Conservation (phyloP, 1,140 invertebrate genomes). For the Platyscapa corneri region DNA sequence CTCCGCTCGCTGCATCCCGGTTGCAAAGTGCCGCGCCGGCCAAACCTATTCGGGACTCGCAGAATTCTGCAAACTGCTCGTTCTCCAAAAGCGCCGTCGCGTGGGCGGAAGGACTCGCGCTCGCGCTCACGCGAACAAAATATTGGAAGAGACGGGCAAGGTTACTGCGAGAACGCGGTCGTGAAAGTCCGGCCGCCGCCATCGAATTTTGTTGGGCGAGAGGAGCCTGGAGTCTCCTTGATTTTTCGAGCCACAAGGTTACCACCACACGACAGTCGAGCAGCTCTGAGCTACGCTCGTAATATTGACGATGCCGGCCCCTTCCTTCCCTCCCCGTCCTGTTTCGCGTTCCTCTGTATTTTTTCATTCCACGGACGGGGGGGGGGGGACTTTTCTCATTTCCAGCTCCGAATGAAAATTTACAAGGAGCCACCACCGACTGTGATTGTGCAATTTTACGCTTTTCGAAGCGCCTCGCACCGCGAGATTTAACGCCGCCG, state of each 20-base stretch:
- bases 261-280: constrained; percentile 19
- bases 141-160: constrained; percentile 54
- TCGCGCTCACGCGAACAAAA: constrained; percentile 13
- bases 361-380: no score
- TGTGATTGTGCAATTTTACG: no score
- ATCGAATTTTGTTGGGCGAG: constrained; percentile 59
- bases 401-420: no score
- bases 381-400: no score
- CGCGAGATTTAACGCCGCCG: no score
- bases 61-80: not conserved
- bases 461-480: no score
- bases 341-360: no score
- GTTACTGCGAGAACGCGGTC: constrained; percentile 59
- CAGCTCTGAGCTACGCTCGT: not conserved
- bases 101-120: not conserved
- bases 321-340: no score
- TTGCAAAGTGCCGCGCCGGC: no score
- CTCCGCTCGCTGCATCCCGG: no score
- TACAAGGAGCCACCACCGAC: no score
- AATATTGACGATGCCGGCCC: not conserved
- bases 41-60: no score
- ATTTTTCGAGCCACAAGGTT: constrained; percentile 61
- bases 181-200: constrained; percentile 62
- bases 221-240: constrained; percentile 50
- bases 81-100: not conserved